phyloP scores from a whole-genome alignment of 1,140 invertebrate genomes.

The Aphidius ervi region DNA sequence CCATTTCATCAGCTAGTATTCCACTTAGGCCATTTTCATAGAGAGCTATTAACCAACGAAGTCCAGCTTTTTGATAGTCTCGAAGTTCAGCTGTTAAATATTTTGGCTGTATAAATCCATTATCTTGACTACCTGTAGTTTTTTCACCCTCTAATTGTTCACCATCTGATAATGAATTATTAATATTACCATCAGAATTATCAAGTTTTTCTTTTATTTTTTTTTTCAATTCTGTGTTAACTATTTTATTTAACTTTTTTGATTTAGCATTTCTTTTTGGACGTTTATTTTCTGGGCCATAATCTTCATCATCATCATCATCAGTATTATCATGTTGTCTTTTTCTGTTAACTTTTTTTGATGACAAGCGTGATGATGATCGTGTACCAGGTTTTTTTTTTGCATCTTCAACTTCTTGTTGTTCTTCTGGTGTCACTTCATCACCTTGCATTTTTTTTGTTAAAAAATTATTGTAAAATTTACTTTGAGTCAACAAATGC shows the following conservation, averaged over 20 bases:
- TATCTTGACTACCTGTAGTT: neutral
- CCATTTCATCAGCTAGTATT: constrained; percentile 81
- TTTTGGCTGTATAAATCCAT: neutral
- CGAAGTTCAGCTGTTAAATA: constrained; percentile 48
- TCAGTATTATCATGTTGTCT: neutral
- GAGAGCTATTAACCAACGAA: constrained; percentile 61
- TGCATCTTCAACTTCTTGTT: neutral
- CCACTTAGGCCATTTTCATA: constrained; percentile 71
- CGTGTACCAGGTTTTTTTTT: neutral
- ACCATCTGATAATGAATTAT: neutral
- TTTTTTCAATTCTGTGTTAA: constrained; percentile 1
- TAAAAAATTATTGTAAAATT: constrained; percentile 48
- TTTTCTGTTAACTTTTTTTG: constrained; percentile 15
- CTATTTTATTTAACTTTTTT: constrained; percentile 29
- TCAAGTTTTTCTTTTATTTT: constrained; percentile 30
- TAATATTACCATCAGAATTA: too few relatives aligned
- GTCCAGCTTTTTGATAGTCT: constrained; percentile 61
- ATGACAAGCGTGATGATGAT: neutral
- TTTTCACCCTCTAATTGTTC: neutral
- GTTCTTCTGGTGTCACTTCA: constrained; percentile 12
- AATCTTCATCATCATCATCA: constrained; percentile 23
- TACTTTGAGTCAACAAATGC: constrained; percentile 47
- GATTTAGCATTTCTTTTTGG: constrained; percentile 16
- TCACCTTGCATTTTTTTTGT: constrained; percentile 38
- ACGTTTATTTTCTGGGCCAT: constrained; percentile 21